Percentiles rank a stretch among this genome's conserved stretches.
phyloP scores from a whole-genome alignment of 2,888 invertebrate species.

The Quadroppia sp. region DNA sequence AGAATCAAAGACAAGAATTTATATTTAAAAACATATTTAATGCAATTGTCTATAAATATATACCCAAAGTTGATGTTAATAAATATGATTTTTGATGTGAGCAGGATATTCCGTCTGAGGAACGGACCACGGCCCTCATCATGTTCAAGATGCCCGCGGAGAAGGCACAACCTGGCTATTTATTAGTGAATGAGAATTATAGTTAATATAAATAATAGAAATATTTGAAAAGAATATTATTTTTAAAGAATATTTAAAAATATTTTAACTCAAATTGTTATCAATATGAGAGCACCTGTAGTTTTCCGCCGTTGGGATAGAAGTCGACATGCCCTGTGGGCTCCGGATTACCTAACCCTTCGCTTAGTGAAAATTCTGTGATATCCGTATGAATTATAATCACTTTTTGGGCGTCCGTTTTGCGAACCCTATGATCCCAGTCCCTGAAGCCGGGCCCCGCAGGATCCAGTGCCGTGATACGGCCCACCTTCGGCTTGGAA shows the following conservation, averaged over 20 bases:
- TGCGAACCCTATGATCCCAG: too few species aligned
- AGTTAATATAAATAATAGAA: too few species aligned
- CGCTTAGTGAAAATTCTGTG: not conserved
- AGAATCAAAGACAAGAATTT: not conserved
- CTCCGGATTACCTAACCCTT: not conserved
- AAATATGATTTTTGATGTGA: not conserved
- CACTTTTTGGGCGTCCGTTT: slow-evolving; percentile 2
- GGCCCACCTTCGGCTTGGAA: not conserved
- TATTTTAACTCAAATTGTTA: not conserved
- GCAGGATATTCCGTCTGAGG: not conserved
- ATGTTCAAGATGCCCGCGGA: not conserved
- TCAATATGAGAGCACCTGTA: not conserved
- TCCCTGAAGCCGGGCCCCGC: slow-evolving; percentile 34
- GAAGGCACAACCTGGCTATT: not conserved
- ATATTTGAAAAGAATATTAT: too few species aligned
- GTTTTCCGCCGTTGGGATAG: slow-evolving; percentile 7
- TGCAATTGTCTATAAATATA: too few species aligned
- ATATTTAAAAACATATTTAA: not conserved
- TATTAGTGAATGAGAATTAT: too few species aligned
- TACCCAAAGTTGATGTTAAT: not conserved
- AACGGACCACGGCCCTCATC: not conserved
- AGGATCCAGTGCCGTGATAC: slow-evolving; percentile 37
- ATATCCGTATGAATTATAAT: slow-evolving; percentile 11
- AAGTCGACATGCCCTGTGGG: not conserved
- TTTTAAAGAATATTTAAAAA: not conserved